Conservation (phyloP, 2,797 vertebrate genomes). For the Pteronotus mesoamericanus region DNA sequence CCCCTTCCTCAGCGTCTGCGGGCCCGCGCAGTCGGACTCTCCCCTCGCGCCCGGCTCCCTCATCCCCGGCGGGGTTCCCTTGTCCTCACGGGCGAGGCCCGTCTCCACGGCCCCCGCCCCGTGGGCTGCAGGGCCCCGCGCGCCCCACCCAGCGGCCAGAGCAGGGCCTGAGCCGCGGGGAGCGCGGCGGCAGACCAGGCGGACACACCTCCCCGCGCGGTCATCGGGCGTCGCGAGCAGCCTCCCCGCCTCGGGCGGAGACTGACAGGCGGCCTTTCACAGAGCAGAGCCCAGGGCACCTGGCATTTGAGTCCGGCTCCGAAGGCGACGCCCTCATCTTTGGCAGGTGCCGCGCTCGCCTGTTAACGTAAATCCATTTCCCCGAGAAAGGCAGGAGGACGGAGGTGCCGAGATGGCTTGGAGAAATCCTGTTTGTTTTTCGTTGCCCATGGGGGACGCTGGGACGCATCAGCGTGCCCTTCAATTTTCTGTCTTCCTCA, state of each 20-base stretch:
- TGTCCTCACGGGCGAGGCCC: background rate
- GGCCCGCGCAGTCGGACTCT: background rate
- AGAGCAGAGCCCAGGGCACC: background rate
- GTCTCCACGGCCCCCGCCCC: too few relatives aligned
- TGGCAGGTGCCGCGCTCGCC: background rate
- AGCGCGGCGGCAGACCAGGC: background rate
- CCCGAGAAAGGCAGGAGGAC: background rate
- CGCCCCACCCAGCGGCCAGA: background rate
- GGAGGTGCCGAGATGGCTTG: constrained; percentile 14
- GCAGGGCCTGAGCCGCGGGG: too few relatives aligned
- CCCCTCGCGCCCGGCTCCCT: background rate
- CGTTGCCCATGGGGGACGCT: constrained; percentile 8
- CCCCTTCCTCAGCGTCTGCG: background rate
- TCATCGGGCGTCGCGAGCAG: background rate
- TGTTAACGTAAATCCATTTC: constrained; percentile 61
- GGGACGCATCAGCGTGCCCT: background rate
- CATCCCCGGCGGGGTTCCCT: background rate
- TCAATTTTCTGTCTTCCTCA: constrained; percentile 48
- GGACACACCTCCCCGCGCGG: background rate
- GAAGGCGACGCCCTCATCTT: constrained; percentile 54
- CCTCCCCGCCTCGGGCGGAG: constrained; percentile 32
- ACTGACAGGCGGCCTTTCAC: constrained; percentile 54
- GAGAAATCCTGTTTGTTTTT: constrained; percentile 62
- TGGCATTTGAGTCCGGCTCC: constrained; percentile 65
- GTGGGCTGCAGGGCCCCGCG: background rate